Percentiles rank a stretch among this genome's conserved stretches.
Conservation (phyloP, 1,140 invertebrate species). For the Cherax destructor region DNA sequence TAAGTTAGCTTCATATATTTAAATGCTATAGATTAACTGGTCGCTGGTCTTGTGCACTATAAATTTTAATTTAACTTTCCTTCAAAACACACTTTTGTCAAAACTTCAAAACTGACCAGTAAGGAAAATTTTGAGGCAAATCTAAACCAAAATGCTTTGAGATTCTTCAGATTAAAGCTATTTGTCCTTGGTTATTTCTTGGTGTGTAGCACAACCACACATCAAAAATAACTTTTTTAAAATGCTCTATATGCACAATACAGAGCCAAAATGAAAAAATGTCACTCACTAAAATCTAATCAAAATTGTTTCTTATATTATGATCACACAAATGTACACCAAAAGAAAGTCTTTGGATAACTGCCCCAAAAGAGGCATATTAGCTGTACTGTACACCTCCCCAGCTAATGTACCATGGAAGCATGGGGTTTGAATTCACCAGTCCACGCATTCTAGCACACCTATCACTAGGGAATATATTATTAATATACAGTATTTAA, state of each 20-base stretch:
- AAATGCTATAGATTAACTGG: not conserved
- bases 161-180: not conserved
- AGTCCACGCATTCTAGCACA: not conserved
- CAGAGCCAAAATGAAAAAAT: not conserved
- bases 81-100: not conserved
- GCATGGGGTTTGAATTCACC: not conserved
- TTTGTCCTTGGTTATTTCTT: not conserved
- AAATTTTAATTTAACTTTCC: not conserved
- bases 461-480: not conserved
- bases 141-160: not conserved
- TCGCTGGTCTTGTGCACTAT: not conserved
- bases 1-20: not conserved
- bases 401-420: not conserved
- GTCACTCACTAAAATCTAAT: slow-evolving; percentile 7
- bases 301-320: slow-evolving; percentile 4
- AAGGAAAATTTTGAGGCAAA: not conserved
- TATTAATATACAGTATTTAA: not conserved
- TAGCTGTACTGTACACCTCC: slow-evolving; percentile 16
- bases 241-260: not conserved
- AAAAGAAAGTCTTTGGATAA: slow-evolving; percentile 29
- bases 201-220: not conserved
- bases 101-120: not conserved
- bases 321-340: slow-evolving; percentile 30
- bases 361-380: slow-evolving; percentile 6
- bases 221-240: not conserved